Conservation (phyloP, 2,888 invertebrate species). For the Tetranychus piercei region DNA sequence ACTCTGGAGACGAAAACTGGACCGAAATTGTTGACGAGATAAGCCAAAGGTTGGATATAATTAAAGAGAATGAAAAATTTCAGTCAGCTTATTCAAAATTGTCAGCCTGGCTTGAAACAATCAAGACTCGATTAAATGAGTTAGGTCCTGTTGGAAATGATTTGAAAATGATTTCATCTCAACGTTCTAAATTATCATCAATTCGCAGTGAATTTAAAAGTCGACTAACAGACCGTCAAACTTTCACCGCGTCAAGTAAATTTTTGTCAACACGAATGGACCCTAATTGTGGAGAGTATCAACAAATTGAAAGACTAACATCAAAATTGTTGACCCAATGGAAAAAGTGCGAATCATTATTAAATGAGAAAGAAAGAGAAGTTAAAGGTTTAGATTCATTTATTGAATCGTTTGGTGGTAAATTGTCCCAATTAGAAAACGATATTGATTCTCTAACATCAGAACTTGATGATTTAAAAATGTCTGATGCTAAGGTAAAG, state of each 20-base stretch:
- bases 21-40: conserved; percentile 2
- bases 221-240: not conserved
- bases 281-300: not conserved
- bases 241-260: not conserved
- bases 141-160: not conserved
- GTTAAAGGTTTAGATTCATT: not conserved
- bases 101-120: not conserved
- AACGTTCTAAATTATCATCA: not conserved
- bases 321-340: not conserved
- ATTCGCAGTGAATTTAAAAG: not conserved
- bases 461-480: not conserved
- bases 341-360: not conserved
- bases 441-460: not conserved
- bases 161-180: not conserved
- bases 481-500: not conserved
- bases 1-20: conserved; percentile 1
- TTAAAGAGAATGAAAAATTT: not conserved
- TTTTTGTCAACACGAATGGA: conserved; percentile 1
- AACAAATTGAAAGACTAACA: not conserved
- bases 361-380: not conserved
- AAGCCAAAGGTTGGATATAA: not conserved
- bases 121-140: not conserved
- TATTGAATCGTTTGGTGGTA: not conserved
- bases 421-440: not conserved
- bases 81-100: not conserved